Evolutionary conservation across 1,140 invertebrate species (phyloP).

Genomic region (Sitophilus oryzae): DNA sequence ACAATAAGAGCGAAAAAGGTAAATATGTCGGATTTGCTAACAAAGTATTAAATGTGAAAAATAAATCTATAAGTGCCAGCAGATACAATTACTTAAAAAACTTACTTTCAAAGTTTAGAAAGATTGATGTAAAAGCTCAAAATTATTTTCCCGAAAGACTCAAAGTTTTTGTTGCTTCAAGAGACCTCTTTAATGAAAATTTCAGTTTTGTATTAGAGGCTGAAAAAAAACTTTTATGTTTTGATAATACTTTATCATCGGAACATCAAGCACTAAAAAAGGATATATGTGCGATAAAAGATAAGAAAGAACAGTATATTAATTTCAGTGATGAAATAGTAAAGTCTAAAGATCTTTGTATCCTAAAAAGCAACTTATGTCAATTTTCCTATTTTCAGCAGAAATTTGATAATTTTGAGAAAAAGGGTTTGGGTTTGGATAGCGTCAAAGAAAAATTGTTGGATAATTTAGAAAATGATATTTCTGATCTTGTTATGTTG

Average conservation of each 20-base stretch:
- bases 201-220: neutral
- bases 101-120: neutral
- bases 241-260: neutral
- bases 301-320: neutral
- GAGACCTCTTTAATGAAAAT: neutral
- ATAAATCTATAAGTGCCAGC: neutral
- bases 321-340: neutral
- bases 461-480: neutral
- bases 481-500: neutral
- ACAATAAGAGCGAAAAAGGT: neutral
- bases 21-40: neutral
- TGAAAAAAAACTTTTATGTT: neutral
- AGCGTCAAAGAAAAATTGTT: slow-evolving; percentile 1
- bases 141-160: neutral
- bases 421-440: neutral
- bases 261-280: neutral
- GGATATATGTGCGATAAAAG: neutral
- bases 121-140: neutral
- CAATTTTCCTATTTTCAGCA: neutral
- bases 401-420: neutral
- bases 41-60: neutral
- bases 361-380: neutral
- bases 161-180: neutral
- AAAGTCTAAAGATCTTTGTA: neutral
- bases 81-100: neutral